Base-by-base conservation (phyloP, 2,113 vertebrate species). In the Haplochromis burtoni region DNA sequence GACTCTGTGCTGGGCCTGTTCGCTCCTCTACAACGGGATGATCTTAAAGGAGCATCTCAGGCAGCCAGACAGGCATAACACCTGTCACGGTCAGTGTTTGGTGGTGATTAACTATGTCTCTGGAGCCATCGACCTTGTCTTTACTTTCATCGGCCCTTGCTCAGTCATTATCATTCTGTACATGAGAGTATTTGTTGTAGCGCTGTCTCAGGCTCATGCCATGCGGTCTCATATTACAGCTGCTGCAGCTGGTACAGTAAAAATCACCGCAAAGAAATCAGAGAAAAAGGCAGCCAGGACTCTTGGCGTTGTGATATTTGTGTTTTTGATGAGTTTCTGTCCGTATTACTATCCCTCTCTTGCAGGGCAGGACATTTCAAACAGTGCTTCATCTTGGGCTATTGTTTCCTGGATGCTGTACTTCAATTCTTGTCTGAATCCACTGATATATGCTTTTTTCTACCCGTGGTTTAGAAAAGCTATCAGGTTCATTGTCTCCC, bases 391-490 rank as follows among this genome's bases (percentile, higher is more conserved):
- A 2, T 83, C 68, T 4, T 89, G 87, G 82, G 54, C n/a, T 6
- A 13, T 88, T 5, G 84, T 92, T 76, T 89, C 91, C 24, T 92
- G 86, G 87, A 2, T 94, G 35, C 7, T 94, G 19, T 88, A 54
- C 17, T 47, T 91, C 3, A 93, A 94, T 45, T 95, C 94, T 4
- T 91, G 87, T 21, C 17, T 95, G 51, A 96, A 95, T 78, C 95
- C 93, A 1, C 68, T 96, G 10, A 91, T 94, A n/a, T 94, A 95
- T 82, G 92, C 87, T 11, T 81, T 96, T 19, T 95, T 95, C 85
- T 95, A 95, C 47, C 86, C 84, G 1, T 96, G 95, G 94, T 96
- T 95, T 85, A 92, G 91, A 71, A 94, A 87, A 90, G 80, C 93
- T 3, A 90, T 86, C 5, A 92, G 86, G 84, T 40, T 78, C 16